phyloP scores from a whole-genome alignment of 2,113 vertebrate genomes.

The Vireo altiloquus region DNA sequence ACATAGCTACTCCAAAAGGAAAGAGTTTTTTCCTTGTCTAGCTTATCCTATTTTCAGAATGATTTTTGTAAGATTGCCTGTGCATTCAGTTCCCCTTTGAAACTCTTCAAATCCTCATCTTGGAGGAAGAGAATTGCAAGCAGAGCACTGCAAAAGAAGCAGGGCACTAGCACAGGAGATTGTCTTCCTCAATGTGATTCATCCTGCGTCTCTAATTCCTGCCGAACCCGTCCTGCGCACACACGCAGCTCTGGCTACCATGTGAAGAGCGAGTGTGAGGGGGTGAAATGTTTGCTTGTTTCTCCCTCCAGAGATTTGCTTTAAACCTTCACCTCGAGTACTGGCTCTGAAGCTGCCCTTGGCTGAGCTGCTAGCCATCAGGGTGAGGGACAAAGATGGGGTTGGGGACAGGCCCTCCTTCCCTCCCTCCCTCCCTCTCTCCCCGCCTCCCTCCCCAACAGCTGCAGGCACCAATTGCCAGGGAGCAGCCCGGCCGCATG shows the following conservation, averaged over 20 bases:
- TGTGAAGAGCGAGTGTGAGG: background rate
- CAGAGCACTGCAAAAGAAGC: background rate
- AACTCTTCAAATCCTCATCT: background rate
- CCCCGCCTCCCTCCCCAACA: background rate
- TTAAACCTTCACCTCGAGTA: background rate
- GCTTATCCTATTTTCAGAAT: background rate
- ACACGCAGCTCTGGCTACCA: background rate
- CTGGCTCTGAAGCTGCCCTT: background rate
- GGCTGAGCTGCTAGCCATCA: background rate
- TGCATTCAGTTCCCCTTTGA: background rate
- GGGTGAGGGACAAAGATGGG: background rate
- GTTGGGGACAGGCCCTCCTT: background rate
- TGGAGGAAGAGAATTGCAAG: background rate
- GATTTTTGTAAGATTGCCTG: background rate
- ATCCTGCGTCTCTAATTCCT: background rate
- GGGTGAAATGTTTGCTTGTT: background rate
- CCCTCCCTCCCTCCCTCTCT: background rate
- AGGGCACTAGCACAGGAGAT: background rate
- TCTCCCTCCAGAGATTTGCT: background rate
- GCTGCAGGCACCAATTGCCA: constrained; percentile 65
- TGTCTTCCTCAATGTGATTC: background rate
- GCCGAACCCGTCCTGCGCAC: background rate
- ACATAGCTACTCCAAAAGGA: background rate
- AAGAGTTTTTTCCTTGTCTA: background rate
- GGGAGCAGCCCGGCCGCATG: background rate